Evolutionary conservation across 1,140 invertebrate species (phyloP).

Genomic region (Hestina assimilis): DNA sequence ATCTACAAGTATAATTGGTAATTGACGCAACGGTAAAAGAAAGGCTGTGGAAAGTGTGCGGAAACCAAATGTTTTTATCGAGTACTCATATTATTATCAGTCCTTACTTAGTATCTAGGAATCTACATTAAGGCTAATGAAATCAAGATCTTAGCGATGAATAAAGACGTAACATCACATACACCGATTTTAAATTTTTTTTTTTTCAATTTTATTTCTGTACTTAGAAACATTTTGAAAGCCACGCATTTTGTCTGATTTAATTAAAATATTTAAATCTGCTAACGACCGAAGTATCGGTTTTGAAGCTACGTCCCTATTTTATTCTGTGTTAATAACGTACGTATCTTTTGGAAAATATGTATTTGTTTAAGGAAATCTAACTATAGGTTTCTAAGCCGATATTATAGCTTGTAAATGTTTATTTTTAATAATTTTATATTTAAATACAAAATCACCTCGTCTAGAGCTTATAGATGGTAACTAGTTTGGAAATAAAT

Average conservation of each 20-base stretch:
- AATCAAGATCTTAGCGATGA: background rate
- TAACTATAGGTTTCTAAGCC: background rate
- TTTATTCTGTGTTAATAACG: background rate
- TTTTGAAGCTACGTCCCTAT: background rate
- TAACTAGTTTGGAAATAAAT: background rate
- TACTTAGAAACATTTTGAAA: background rate
- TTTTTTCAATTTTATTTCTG: background rate
- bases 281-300: no score
- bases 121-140: background rate
- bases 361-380: background rate
- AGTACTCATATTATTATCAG: conserved; percentile 20
- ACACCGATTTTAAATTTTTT: no score
- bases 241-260: background rate
- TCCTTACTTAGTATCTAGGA: conserved; percentile 24
- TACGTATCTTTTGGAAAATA: background rate
- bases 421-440: background rate
- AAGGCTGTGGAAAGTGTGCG: conserved; percentile 40
- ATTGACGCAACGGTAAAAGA: conserved; percentile 35
- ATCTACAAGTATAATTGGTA: conserved; percentile 35
- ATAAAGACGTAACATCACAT: no score
- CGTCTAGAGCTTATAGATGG: background rate
- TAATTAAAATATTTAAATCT: no score
- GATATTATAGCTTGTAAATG: background rate
- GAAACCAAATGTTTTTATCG: conserved; percentile 14
- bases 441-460: background rate